Percentiles rank a stretch among this genome's conserved stretches.
Evolutionary conservation across 2,113 vertebrate genomes (phyloP).

Genomic region (Baryphthengus martii): DNA sequence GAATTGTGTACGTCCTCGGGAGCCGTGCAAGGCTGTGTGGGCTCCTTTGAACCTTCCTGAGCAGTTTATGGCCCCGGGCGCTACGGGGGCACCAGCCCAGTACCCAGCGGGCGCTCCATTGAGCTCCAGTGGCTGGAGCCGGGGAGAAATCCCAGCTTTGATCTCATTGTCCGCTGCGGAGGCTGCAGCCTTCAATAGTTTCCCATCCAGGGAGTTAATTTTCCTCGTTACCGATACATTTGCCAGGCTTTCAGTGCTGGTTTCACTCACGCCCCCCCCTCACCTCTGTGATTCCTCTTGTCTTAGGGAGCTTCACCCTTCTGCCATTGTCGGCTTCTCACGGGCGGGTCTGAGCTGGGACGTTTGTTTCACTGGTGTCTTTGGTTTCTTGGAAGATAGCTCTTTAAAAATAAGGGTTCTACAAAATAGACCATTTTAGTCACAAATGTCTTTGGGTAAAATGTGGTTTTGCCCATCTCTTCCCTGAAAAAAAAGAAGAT

Average conservation of each 20-base stretch:
- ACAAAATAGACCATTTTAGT: background rate
- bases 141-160: background rate
- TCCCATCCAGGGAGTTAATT: background rate
- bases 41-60: background rate
- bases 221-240: background rate
- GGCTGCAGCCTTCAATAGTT: background rate
- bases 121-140: background rate
- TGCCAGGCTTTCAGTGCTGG: background rate
- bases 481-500: background rate
- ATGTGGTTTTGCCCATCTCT: background rate
- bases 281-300: background rate
- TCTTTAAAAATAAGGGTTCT: background rate
- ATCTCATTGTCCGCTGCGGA: background rate
- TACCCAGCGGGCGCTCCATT: background rate
- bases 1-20: background rate
- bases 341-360: rapidly evolving
- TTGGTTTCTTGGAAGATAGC: background rate
- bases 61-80: background rate
- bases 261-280: background rate
- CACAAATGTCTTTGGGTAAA: background rate
- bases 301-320: background rate
- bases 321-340: background rate
- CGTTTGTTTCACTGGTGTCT: background rate
- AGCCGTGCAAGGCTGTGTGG: background rate
- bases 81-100: background rate